Conservation (phyloP, 2,888 invertebrate genomes). For the Lepidonotus clava region DNA sequence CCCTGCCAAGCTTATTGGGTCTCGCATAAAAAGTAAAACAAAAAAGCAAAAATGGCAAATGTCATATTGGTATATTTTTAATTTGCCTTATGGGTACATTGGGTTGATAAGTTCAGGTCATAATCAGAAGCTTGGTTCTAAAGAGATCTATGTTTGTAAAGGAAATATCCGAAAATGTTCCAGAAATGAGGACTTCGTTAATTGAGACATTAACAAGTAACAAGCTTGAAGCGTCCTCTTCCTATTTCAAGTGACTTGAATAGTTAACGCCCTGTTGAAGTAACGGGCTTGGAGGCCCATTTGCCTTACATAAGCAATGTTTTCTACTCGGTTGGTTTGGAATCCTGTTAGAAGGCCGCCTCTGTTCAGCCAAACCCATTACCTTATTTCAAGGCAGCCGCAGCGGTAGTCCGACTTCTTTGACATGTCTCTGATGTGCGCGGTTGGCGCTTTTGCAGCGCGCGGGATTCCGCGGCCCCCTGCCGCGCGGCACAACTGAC, state of each 20-base stretch:
- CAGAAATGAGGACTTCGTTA: no score
- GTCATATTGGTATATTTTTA: no score
- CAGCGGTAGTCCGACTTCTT: neutral
- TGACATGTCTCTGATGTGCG: slow-evolving; percentile 11
- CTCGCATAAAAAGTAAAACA: no score
- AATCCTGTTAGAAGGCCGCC: slow-evolving; percentile 18
- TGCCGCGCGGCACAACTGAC: slow-evolving; percentile 18
- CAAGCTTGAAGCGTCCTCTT: neutral
- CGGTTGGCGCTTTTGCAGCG: neutral
- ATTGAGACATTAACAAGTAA: no score
- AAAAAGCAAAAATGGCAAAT: no score
- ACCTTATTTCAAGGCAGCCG: slow-evolving; percentile 13
- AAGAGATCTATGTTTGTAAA: no score
- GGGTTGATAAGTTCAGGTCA: no score
- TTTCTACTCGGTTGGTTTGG: slow-evolving; percentile 21
- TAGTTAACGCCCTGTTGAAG: slow-evolving; percentile 3
- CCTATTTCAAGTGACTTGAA: neutral
- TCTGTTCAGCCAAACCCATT: slow-evolving; percentile 15
- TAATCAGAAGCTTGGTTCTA: no score
- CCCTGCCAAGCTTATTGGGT: no score
- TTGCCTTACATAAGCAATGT: slow-evolving; percentile 45
- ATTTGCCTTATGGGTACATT: no score
- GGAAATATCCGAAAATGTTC: no score
- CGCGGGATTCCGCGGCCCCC: neutral
- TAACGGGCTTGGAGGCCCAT: slow-evolving; percentile 15